Base-by-base conservation (phyloP, 2,113 vertebrate genomes). In the Felis chaus region DNA sequence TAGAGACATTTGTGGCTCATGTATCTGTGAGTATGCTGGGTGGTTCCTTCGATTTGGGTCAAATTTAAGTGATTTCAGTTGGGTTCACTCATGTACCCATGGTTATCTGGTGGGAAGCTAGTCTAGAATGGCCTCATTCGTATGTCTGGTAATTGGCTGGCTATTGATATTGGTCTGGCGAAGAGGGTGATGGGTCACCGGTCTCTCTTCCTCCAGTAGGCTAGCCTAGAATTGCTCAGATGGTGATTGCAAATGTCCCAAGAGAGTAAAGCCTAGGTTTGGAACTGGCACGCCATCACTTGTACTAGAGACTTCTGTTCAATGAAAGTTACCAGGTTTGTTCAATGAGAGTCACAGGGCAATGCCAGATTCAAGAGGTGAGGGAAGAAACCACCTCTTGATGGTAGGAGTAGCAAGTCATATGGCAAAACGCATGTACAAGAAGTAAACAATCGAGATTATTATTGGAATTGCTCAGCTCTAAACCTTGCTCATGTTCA, bases 161-260 rank as follows among this genome's bases (percentile, higher is more conserved):
- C 7, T 69, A 0, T 50, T 61, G 19, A 23, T 69, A 0, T 41
- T 61, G 19, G 33, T 81, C 15, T 8, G 7, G 8, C 7, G 4
- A 87, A 78, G 18, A 5, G 13, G 16, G 4, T 18, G 1, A 50
- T 3, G 12, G 16, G 3, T 66, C 33, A 36, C 1, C 29, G 36
- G 1, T 14, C 21, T 71, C 4, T 41, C 39, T 14, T 73, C 10
- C 12, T 76, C 50, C 7, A 1, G 5, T 1, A 73, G 13, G n/a
- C 5, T 0, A 57, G 19, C 11, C 65, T 76, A 16, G 29, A 78
- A 80, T 14, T 94, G 14, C 3, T 57, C 57, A 45, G 0, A n/a
- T 19, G 2, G 2, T 39, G 29, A 90, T 69, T 15, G 0, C 39
- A 66, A 81, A 18, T 23, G 11, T 63, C 65, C 33, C n/a, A 31